Conservation (phyloP, 1,140 invertebrate species). For the Sarcophaga peregrina region DNA sequence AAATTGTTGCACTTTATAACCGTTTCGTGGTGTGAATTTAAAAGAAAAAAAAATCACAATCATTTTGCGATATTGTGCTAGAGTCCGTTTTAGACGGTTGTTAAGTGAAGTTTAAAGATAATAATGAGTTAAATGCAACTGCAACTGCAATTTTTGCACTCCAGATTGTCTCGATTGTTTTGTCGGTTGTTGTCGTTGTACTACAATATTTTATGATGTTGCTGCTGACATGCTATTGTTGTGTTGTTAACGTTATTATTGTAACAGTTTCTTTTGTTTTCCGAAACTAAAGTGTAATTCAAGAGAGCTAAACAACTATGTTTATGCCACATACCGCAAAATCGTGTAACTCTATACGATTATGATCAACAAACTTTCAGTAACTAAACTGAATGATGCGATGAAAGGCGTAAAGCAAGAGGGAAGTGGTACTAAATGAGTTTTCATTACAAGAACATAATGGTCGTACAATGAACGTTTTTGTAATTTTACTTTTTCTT, state of each 20-base stretch:
- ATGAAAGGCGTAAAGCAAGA: neutral
- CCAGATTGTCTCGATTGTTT: slow-evolving; percentile 28
- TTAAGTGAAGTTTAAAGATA: slow-evolving; percentile 16
- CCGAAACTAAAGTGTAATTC: neutral
- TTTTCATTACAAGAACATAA: slow-evolving; percentile 6
- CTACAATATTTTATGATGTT: neutral
- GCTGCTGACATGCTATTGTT: neutral
- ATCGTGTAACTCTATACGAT: slow-evolving; percentile 32
- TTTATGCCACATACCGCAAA: slow-evolving; percentile 12
- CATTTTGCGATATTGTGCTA: neutral
- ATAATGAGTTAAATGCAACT: slow-evolving; percentile 12
- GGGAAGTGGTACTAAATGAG: neutral
- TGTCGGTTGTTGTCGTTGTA: slow-evolving; percentile 8
- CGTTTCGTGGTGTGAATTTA: no score
- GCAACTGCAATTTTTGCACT: slow-evolving; percentile 23
- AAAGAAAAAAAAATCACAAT: neutral
- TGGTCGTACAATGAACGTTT: neutral
- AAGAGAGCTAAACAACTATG: neutral
- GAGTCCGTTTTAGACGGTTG: neutral
- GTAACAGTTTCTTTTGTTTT: neutral
- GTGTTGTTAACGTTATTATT: neutral
- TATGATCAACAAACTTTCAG: neutral
- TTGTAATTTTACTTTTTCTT: neutral
- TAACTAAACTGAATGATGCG: neutral
- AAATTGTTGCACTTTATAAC: no score